These are phyloP conservation scores for Trileptium ribeirensis DNA, from an alignment of 2,888 invertebrate species.

Conservation along the genomic window DNA sequence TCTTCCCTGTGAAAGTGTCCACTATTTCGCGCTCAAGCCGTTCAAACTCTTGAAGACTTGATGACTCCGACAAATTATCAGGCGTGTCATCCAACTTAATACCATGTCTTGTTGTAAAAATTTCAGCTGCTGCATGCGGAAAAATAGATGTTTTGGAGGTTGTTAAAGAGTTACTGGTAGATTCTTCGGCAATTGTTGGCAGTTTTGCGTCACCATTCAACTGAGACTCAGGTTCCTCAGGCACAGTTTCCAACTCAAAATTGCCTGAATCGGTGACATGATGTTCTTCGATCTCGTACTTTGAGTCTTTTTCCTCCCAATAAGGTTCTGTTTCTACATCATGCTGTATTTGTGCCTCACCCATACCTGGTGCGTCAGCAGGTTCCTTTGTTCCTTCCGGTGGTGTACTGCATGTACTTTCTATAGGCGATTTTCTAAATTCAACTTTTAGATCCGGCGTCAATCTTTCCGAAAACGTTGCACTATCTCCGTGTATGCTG, in stretches of 20 bases:
- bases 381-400: slow-evolving; percentile 7
- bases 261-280: not conserved
- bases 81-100: not conserved
- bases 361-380: not conserved
- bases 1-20: too few species aligned
- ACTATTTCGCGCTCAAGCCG: slow-evolving; percentile 44
- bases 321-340: not conserved
- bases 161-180: too few species aligned
- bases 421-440: slow-evolving; percentile 18
- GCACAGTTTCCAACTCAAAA: slow-evolving; percentile 38
- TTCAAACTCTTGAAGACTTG: slow-evolving; percentile 43
- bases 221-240: slow-evolving; percentile 43
- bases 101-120: not conserved
- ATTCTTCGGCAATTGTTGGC: not conserved
- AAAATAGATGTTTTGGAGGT: too few species aligned
- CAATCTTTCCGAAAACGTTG: slow-evolving; percentile 20
- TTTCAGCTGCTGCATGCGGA: not conserved
- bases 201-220: not conserved
- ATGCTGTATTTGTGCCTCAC: not conserved
- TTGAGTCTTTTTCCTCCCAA: too few species aligned
- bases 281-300: not conserved
- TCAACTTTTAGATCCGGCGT: slow-evolving; percentile 25
- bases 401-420: slow-evolving; percentile 14
- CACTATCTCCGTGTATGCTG: slow-evolving; percentile 25
- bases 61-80: slow-evolving; percentile 29